Base-by-base conservation (phyloP, 2,888 invertebrate genomes). In the Subacronicta megacephala region DNA sequence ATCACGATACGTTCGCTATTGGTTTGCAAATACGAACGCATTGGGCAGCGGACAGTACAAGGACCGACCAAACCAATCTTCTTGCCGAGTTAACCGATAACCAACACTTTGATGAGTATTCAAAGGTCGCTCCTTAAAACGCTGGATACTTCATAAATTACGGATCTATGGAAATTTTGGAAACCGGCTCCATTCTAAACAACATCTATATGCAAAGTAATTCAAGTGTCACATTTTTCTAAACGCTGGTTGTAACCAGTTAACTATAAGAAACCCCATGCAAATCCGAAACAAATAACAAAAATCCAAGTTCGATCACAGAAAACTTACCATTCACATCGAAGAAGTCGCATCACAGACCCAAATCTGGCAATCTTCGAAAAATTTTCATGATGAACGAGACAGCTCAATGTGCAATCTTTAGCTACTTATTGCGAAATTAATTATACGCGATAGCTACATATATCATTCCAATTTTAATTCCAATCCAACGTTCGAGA, bases 291-390 rank as follows among this genome's bases (percentile, higher is more conserved):
- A 82, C 80, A 70, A 75, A 70, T 76, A 80, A 62, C 67, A 81
- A 79, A 79, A 75, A 75, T 79, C 81, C 76, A 73, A 67, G 45
- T 75, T 79, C 85, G 79, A 84, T 80, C 76, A 68, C 64, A 70
- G 65, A 73, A 72, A 82, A 89, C 89, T 89, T 88, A 89, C 89
- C 89, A 81, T 77, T 69, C 35, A 55, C 64, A 49, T 71, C 54
- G 74, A 67, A 63, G 73, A 71, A 73, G 54, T 77, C 62, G 75
- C 71, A 68, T 70, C 77, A 69, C 72, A 72, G 62, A 78, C 65
- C 58, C 64, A 70, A 63, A 53, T 75, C 78, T 74, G 72, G 72
- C 77, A 62, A 81, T 86, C 85, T 85, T 85, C 81, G 68, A 77
- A 72, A 70, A 77, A 72, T 75, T 72, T 78, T 68, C 73, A 62